These are phyloP conservation scores for Melipona bicolor DNA, from an alignment of 2,888 invertebrate species.

Conservation along the genomic window DNA sequence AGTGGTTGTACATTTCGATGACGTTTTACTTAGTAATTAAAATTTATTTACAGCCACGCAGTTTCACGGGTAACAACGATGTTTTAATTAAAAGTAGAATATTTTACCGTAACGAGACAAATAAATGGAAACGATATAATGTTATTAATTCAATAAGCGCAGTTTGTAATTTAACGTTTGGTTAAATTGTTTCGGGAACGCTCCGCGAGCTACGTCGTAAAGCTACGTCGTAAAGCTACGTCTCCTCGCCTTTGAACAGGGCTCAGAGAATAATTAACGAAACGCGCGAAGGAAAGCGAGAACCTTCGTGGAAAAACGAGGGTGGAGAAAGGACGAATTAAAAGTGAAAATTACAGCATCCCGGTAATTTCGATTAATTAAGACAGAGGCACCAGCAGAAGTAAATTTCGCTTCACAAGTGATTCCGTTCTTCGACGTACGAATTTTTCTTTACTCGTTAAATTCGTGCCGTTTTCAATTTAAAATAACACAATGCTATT, in stretches of 20 bases:
- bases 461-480: neutral
- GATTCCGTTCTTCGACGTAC: neutral
- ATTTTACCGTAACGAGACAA: neutral
- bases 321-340: conserved; percentile 16
- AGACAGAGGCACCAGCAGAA: neutral
- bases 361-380: conserved; percentile 26
- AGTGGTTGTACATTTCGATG: neutral
- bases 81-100: neutral
- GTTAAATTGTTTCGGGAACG: neutral
- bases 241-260: neutral
- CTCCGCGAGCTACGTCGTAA: too few relatives aligned
- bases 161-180: neutral
- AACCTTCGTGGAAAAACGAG: conserved; percentile 4
- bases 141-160: neutral
- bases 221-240: neutral
- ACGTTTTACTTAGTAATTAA: neutral
- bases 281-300: conserved; percentile 11
- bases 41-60: neutral
- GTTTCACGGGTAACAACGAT: neutral
- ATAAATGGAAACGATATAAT: neutral
- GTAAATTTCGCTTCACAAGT: conserved; percentile 3
- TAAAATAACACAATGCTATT: too few relatives aligned
- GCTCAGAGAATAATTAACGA: conserved; percentile 35
- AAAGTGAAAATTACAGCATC: conserved; percentile 20
- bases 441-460: neutral